Conservation (phyloP, 1,140 invertebrate genomes). For the Drosophila ercepeae region DNA sequence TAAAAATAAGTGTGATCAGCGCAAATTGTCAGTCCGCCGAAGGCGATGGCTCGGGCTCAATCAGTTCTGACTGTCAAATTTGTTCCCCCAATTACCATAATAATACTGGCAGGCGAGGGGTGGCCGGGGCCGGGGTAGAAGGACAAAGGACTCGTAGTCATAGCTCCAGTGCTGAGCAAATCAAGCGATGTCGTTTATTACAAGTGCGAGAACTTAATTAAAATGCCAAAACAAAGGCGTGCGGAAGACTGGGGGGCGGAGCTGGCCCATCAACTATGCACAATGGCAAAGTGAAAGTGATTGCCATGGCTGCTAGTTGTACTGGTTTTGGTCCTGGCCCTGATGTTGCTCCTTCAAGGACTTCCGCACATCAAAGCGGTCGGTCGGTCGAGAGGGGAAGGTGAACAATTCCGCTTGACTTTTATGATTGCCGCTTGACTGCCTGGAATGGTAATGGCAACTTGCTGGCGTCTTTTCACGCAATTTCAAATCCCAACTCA, state of each 20-base stretch:
- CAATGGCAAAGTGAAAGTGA: constrained; percentile 73
- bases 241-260: constrained; percentile 6
- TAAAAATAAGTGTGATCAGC: constrained; percentile 48
- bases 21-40: constrained; percentile 44
- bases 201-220: constrained; percentile 81
- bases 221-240: constrained; percentile 73
- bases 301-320: constrained; percentile 36
- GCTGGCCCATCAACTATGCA: constrained; percentile 66
- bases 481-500: constrained; percentile 82
- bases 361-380: constrained; percentile 60
- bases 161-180: constrained; percentile 53
- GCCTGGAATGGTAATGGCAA: constrained; percentile 48
- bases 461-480: constrained; percentile 69
- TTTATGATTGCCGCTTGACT: constrained; percentile 73
- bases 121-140: neutral
- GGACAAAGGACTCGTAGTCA: constrained; percentile 2
- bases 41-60: constrained; percentile 44
- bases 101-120: constrained; percentile 29
- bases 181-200: constrained; percentile 78
- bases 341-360: constrained; percentile 43
- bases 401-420: constrained; percentile 63
- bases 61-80: constrained; percentile 67
- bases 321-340: constrained; percentile 20
- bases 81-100: constrained; percentile 75
- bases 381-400: constrained; percentile 1